These are phyloP conservation scores for Acanthurus leucopareius DNA, from an alignment of 2,797 vertebrate genomes.

Conservation along the genomic window DNA sequence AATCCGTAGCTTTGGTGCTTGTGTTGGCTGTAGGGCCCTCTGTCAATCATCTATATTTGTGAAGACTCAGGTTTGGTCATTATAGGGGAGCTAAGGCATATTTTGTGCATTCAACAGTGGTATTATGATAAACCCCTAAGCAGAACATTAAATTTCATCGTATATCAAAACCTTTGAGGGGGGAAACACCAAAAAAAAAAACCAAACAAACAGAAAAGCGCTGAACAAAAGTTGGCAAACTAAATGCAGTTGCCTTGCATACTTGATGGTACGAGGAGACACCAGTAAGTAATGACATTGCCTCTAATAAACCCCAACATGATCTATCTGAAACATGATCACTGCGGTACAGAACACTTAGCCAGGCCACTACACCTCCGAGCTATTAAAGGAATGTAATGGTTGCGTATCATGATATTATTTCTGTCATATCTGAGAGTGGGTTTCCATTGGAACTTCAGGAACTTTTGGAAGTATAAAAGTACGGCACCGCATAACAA, in stretches of 20 bases:
- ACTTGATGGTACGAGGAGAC: slow-evolving; percentile 28
- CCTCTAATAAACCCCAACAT: slow-evolving; percentile 30
- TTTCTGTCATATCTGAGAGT: slow-evolving; percentile 35
- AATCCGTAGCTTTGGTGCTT: not conserved
- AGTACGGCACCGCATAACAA: slow-evolving; percentile 47
- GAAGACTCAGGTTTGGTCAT: not conserved
- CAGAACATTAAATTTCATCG: slow-evolving; percentile 25
- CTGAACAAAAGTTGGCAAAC: slow-evolving; percentile 2
- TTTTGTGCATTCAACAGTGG: not conserved
- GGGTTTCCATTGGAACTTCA: slow-evolving; percentile 46
- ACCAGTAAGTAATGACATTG: slow-evolving; percentile 35
- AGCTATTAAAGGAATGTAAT: slow-evolving; percentile 22
- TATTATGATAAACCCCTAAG: slow-evolving; percentile 12
- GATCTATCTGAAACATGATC: slow-evolving; percentile 43
- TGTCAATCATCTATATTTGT: slow-evolving; percentile 2
- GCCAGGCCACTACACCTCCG: slow-evolving; percentile 32
- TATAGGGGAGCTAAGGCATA: not conserved
- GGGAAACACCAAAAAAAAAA: not conserved
- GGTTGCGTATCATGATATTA: slow-evolving; percentile 20
- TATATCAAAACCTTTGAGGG: slow-evolving; percentile 1
- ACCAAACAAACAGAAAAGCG: not conserved
- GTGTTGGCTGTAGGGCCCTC: not conserved
- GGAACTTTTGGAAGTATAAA: slow-evolving; percentile 34
- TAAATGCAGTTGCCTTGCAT: slow-evolving; percentile 29
- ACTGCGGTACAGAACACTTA: not conserved